phyloP scores from a whole-genome alignment of 2,113 vertebrate species.

The Hemiprocne comata region DNA sequence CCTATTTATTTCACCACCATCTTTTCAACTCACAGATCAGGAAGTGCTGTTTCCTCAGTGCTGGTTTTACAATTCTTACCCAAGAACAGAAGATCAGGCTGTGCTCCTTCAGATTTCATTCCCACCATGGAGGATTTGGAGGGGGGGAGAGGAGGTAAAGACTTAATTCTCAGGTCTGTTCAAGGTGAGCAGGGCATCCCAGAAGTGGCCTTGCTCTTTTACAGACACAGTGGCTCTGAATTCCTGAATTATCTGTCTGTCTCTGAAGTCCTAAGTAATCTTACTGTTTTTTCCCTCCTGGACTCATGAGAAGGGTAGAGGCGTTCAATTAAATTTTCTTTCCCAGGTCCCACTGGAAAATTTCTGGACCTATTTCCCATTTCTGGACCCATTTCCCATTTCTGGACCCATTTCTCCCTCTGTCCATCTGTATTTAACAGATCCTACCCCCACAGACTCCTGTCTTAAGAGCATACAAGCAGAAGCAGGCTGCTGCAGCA shows the following conservation, averaged over 20 bases:
- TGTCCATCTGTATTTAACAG: not conserved
- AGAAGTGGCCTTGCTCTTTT: not conserved
- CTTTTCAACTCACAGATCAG: not conserved
- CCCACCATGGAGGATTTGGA: not conserved
- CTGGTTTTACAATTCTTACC: not conserved
- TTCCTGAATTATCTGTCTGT: not conserved
- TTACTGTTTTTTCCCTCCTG: not conserved
- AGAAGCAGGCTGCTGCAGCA: slow-evolving; percentile 15
- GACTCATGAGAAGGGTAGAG: not conserved
- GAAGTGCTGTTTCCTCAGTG: not conserved
- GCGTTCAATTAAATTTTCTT: not conserved
- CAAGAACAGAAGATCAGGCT: not conserved
- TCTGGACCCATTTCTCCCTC: not conserved
- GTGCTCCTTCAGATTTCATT: not conserved
- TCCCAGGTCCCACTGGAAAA: not conserved
- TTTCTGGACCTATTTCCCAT: not conserved
- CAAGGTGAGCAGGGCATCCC: not conserved
- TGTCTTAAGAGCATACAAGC: slow-evolving; percentile 21
- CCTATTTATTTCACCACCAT: not conserved
- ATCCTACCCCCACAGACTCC: not conserved
- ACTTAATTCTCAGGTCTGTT: not conserved
- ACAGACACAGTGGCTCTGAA: not conserved
- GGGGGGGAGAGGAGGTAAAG: not conserved
- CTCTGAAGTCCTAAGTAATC: not conserved
- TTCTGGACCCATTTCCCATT: not conserved